Evolutionary conservation across 2,888 invertebrate genomes (phyloP).

Genomic region (Drosophila fungiperda): DNA sequence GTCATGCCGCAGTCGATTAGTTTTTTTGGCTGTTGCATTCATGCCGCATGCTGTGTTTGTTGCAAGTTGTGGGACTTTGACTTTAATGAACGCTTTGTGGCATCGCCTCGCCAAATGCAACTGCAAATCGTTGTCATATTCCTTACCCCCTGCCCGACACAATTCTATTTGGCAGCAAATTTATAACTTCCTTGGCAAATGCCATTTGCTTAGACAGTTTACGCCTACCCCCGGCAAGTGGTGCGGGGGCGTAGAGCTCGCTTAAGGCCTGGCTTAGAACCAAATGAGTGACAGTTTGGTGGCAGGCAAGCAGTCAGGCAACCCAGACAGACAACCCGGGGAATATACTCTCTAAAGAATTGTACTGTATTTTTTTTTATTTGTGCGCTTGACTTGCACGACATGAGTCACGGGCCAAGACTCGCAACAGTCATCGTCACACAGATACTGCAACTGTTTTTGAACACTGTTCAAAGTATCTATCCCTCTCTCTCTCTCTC

Average conservation of each 20-base stretch:
- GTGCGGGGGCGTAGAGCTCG: conserved; percentile 52
- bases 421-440: conserved; percentile 7
- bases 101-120: conserved; percentile 39
- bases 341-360: conserved; percentile 28
- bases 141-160: conserved; percentile 21
- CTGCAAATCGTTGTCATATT: conserved; percentile 29
- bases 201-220: conserved; percentile 80
- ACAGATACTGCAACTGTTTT: conserved; percentile 22
- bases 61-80: conserved; percentile 61
- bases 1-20: neutral
- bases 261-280: conserved; percentile 73
- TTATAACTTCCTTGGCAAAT: conserved; percentile 80
- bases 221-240: conserved; percentile 68
- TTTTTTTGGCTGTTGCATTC: conserved; percentile 1
- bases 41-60: conserved; percentile 33
- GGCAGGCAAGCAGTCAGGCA: neutral
- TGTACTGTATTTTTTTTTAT: conserved; percentile 32
- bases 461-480: neutral
- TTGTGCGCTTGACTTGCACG: conserved; percentile 24
- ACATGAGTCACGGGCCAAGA: conserved; percentile 45
- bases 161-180: conserved; percentile 77
- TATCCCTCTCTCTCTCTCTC: neutral
- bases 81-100: conserved; percentile 74
- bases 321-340: neutral
- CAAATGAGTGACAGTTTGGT: conserved; percentile 54